Percentiles rank a stretch among this genome's conserved stretches.
Conservation (phyloP, 2,888 invertebrate species). For the Pterobdella sp. region DNA sequence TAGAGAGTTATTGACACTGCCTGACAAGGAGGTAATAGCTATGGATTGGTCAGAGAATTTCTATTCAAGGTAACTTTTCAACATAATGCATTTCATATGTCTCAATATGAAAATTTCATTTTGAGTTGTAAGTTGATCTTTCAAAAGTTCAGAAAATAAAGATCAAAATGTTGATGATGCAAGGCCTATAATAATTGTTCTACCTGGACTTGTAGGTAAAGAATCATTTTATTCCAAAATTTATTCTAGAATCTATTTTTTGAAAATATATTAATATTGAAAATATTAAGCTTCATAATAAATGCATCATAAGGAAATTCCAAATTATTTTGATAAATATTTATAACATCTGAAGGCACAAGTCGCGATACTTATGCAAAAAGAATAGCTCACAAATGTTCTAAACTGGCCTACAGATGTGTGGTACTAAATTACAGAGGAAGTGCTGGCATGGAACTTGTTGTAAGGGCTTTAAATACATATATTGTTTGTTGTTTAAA, state of each 20-base stretch:
- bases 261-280: too few relatives aligned
- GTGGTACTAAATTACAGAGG: constrained; percentile 11
- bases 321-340: too few relatives aligned
- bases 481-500: too few relatives aligned
- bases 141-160: neutral
- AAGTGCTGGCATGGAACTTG: constrained; percentile 3
- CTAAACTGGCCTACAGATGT: neutral
- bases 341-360: neutral
- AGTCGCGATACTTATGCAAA: neutral
- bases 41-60: constrained; percentile 2
- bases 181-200: neutral
- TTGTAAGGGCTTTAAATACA: neutral
- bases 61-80: neutral
- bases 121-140: too few relatives aligned
- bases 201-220: constrained; percentile 12
- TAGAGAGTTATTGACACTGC: neutral
- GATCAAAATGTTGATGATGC: neutral
- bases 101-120: too few relatives aligned
- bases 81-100: too few relatives aligned
- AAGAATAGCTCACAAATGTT: neutral
- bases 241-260: too few relatives aligned
- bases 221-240: too few relatives aligned
- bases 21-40: neutral
- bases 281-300: too few relatives aligned
- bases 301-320: too few relatives aligned